Base-by-base conservation (phyloP, 2,888 invertebrate genomes). In the Ophion slaviceki region DNA sequence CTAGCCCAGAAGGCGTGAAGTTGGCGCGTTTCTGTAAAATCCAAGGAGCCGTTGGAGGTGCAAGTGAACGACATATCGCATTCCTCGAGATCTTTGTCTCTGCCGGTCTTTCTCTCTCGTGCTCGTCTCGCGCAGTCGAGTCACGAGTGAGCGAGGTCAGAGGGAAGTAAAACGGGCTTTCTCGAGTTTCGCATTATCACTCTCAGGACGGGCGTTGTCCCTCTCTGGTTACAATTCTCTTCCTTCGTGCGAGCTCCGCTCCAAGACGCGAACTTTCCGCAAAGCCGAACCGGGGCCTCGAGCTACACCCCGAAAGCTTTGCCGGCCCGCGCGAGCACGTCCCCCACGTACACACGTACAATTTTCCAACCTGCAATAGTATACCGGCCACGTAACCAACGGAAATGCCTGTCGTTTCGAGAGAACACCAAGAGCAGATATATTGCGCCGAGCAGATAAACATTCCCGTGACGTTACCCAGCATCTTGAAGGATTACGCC, bases 401-500 rank as follows among this genome's bases (percentile, higher is more conserved):
- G 47, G 83, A 77, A 83, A 83, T 86, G 80, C 74, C 84, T 68
- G 74, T 80, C 67, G 59, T 64, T 45, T 68, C 68, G 47, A 78
- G 68, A 11, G 61, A 47, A 32, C 57, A 61, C 28, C 80, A 77
- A 59, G 96, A 97, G 82, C 96, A 96, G 86, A 96, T 97, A 95
- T 97, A 97, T 94, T 97, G 97, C 94, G 96, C 97, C 0, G 96
- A 97, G 94, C 97, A 97, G 94, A 98, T 98, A 75, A 96, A 96
- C 75, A 97, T 98, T 84, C 98, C 98, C 0, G 96, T 97, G 0
- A 96, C 96, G 87, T 96, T 97, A 89, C 98, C 98, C 0, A 96
- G 96, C 91, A 96, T 98, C 84, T 94, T 98, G 85, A 97, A 98
- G 94, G 96, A 96, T 90, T 98, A 96, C 92, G 97, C 97, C 53